These are phyloP conservation scores for Urocolius indicus DNA, from an alignment of 2,113 vertebrate species.

Conservation along the genomic window DNA sequence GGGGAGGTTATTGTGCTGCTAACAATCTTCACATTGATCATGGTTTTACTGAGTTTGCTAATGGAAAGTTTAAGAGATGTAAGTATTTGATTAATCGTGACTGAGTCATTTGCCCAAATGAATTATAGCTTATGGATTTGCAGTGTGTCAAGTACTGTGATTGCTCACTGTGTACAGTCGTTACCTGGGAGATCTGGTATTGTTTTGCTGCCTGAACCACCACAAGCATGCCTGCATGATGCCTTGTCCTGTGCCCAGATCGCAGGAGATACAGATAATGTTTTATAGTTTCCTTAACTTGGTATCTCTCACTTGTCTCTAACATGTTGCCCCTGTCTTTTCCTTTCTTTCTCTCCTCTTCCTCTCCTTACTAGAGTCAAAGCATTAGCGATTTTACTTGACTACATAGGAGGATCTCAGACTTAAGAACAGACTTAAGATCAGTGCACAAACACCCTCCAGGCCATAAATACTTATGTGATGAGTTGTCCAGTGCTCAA, in stretches of 20 bases:
- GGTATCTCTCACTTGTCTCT: neutral
- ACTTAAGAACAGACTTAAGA: constrained; percentile 46
- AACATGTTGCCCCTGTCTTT: constrained; percentile 47
- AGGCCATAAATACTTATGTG: constrained; percentile 18
- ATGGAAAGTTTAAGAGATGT: neutral
- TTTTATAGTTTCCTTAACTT: constrained; percentile 35
- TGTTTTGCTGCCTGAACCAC: neutral
- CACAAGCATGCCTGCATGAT: neutral
- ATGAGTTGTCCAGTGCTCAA: constrained; percentile 37
- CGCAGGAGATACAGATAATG: neutral
- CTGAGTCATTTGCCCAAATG: neutral
- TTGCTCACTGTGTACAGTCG: neutral
- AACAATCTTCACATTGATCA: neutral
- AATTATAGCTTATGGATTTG: neutral
- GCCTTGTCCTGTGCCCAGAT: neutral
- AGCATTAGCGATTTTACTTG: constrained; percentile 31
- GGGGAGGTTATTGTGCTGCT: neutral
- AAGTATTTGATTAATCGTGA: constrained; percentile 27
- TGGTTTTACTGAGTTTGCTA: neutral
- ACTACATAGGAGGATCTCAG: constrained; percentile 24
- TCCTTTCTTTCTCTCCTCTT: constrained; percentile 59
- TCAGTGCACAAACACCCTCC: neutral
- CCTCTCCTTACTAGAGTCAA: constrained; percentile 49
- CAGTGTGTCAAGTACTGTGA: neutral
- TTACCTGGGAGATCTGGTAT: neutral